Conservation (phyloP, 2,888 invertebrate genomes). For the Alentia gelatinosa region DNA sequence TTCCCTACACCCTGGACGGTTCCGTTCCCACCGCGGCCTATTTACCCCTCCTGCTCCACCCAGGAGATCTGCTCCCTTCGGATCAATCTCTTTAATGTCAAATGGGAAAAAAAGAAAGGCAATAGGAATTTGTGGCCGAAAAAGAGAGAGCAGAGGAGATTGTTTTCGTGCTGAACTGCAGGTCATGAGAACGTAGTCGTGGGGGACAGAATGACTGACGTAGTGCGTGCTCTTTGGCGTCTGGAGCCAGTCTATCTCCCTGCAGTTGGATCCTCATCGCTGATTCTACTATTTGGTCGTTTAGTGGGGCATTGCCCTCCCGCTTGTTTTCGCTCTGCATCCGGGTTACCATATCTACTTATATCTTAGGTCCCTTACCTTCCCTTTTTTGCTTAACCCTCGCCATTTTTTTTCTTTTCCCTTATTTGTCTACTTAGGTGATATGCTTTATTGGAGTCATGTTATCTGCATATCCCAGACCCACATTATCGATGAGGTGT, state of each 20-base stretch:
- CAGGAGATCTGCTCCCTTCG: background rate
- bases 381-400: too few relatives aligned
- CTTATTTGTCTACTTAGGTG: too few relatives aligned
- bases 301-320: too few relatives aligned
- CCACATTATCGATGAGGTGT: too few relatives aligned
- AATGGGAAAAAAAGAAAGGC: background rate
- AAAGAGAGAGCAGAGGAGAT: background rate
- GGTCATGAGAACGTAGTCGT: slow-evolving; percentile 19
- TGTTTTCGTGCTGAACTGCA: background rate
- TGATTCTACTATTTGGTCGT: background rate
- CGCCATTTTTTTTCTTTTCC: too few relatives aligned
- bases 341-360: too few relatives aligned
- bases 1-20: too few relatives aligned
- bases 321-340: too few relatives aligned
- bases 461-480: too few relatives aligned
- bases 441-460: too few relatives aligned
- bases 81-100: background rate
- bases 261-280: background rate
- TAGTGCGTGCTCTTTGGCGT: background rate
- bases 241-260: background rate
- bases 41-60: background rate
- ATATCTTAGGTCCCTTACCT: too few relatives aligned
- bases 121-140: background rate
- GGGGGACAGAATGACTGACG: background rate
- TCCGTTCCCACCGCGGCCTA: background rate